Conservation (phyloP, 2,113 vertebrate genomes). For the Archocentrus centrarchus region DNA sequence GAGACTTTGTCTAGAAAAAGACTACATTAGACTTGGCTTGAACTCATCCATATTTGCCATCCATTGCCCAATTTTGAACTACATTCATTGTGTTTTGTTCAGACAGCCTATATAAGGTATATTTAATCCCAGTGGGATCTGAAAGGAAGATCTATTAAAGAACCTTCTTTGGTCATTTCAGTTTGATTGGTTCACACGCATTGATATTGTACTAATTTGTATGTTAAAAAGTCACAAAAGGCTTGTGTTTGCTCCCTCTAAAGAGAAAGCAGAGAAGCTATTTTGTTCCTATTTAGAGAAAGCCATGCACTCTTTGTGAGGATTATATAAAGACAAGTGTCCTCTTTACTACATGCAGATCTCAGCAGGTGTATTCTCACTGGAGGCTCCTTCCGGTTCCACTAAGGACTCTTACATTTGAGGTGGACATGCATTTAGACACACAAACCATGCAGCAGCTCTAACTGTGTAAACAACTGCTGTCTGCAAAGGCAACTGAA, state of each 20-base stretch:
- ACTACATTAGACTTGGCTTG: background rate
- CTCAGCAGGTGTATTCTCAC: background rate
- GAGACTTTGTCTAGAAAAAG: background rate
- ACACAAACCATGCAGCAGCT: background rate
- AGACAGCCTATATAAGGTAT: constrained; percentile 20
- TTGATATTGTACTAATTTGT: constrained; percentile 11
- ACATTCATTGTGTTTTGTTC: background rate
- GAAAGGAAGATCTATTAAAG: background rate
- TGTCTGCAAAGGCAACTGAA: background rate
- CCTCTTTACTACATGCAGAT: background rate
- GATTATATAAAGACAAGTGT: background rate
- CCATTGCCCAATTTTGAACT: background rate
- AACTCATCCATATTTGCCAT: background rate
- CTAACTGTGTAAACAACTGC: background rate
- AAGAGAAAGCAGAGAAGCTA: background rate
- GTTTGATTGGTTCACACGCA: background rate
- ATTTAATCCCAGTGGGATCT: constrained; percentile 5
- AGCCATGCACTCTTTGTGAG: background rate
- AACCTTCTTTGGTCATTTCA: constrained; percentile 9
- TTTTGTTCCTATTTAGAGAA: background rate
- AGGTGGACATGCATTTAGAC: background rate
- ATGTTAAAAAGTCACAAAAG: background rate
- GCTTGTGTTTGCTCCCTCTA: background rate
- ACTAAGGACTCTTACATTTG: background rate
- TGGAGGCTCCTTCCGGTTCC: background rate